Evolutionary conservation across 1,140 invertebrate species (phyloP), one percentile per base, ranked within the genome.

Genomic region (Schlechtendalia chinensis): DNA sequence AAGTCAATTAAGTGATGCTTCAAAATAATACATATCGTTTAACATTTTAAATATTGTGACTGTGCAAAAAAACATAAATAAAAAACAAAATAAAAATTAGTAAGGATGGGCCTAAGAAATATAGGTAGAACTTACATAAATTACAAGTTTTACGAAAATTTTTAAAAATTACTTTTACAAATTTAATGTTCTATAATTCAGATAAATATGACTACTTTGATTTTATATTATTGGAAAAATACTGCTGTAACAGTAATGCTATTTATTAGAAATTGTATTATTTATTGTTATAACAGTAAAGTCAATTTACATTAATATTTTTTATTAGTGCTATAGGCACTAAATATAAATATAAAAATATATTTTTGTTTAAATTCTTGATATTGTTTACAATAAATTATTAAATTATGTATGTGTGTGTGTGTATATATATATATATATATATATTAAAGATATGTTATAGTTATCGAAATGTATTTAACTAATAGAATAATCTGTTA

Each of bases 91-190:
- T 45, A 45, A 45, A 5, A 50, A 69, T 10, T 69, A 69, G 75
- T 29, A 79, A 79, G 75, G 75, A 79, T 79, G 75, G 58, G 75
- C 75, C n/a, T n/a, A 45, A 39, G n/a, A 39, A 24, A 14, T 45
- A 11, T 50, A 5, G 11, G 12, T 11, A 50, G 47, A 50, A 63
- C 29, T 63, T 19, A 16, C 1, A 8, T 32, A 27, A 63, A 63
- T 63, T 63, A 11, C 17, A 32, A 32, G 27, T 61, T 61, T 17
- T 10, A 63, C 29, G 29, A 63, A 63, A 63, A 50, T 6, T 6
- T 14, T 12, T 45, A 5, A 45, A 45, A 39, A 29, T 61, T 29
- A 24, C 27, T 22, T 61, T 10, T 27, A 61, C 24, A 24, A 27
- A 16, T 17, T 61, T 29, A 29, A 19, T 29, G 24, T 61, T 59